phyloP scores from a whole-genome alignment of 1,140 invertebrate species.

The Euwallacea similis region DNA sequence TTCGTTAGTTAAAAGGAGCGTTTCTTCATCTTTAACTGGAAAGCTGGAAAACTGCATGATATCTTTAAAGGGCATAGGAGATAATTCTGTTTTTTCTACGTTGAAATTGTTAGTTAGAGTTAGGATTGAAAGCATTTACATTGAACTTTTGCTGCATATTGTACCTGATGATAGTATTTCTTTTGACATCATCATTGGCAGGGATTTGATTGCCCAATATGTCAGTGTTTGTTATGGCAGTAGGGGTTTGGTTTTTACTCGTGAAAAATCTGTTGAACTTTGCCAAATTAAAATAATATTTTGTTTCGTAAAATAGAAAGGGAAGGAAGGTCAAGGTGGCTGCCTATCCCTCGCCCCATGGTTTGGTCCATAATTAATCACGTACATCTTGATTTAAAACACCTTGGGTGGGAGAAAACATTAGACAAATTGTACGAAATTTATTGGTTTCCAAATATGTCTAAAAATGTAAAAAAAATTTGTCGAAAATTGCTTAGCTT shows the following conservation, averaged over 20 bases:
- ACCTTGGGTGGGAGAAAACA: constrained; percentile 47
- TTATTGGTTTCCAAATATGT: constrained; percentile 48
- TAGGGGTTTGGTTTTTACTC: neutral
- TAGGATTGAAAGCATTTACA: neutral
- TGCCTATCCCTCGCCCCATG: constrained; percentile 38
- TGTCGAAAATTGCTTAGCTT: constrained; percentile 44
- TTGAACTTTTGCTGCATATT: neutral
- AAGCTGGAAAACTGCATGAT: neutral
- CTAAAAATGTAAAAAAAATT: constrained; percentile 45
- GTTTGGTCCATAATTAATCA: constrained; percentile 43
- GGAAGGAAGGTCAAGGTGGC: constrained; percentile 34
- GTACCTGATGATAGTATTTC: neutral
- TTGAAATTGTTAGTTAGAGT: neutral
- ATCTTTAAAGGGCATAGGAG: constrained; percentile 5
- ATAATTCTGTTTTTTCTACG: neutral
- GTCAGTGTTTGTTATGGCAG: neutral
- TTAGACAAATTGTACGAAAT: constrained; percentile 44
- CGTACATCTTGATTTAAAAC: constrained; percentile 38
- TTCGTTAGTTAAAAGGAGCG: constrained; percentile 3
- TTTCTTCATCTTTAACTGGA: neutral
- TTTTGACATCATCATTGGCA: constrained; percentile 1
- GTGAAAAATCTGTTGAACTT: neutral
- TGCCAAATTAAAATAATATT: constrained; percentile 1
- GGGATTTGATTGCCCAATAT: constrained; percentile 1
- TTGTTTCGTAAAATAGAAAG: constrained; percentile 26